Percentiles rank a stretch among this genome's conserved stretches.
phyloP scores from a whole-genome alignment of 35 echinoderm and acorn worm genomes.

The Strongylocentrotus purpuratus region DNA sequence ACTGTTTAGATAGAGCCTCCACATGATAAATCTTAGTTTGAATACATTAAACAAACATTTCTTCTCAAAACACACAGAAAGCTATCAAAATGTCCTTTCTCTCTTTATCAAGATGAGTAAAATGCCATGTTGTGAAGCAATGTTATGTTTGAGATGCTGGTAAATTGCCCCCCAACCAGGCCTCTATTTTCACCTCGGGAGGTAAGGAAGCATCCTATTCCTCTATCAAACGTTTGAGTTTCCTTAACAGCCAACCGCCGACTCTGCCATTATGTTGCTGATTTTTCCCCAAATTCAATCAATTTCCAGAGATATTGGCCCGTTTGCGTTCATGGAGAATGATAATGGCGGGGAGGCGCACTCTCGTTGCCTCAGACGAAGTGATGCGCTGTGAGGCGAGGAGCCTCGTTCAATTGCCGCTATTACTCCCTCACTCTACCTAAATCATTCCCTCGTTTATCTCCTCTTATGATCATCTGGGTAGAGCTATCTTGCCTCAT shows the following conservation, averaged over 20 bases:
- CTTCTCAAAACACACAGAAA: too few species aligned
- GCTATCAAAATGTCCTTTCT: neutral
- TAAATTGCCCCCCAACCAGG: neutral
- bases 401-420: neutral
- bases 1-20: too few species aligned
- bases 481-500: neutral
- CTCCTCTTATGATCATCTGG: neutral
- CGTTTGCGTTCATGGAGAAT: neutral
- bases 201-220: neutral
- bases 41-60: too few species aligned
- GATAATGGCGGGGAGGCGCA: neutral
- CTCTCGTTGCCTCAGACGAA: neutral
- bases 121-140: neutral
- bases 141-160: neutral
- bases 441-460: neutral
- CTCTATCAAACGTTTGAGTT: neutral
- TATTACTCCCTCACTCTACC: neutral
- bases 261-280: conserved; percentile 42
- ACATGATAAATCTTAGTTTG: too few species aligned
- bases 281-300: conserved; percentile 46
- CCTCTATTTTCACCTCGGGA: neutral
- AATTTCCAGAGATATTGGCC: conserved; percentile 46
- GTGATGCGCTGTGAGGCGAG: neutral
- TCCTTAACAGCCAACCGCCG: conserved; percentile 7
- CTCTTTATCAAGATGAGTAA: neutral